Conservation (phyloP, 2,888 invertebrate species). For the Hypomecis atomaria region DNA sequence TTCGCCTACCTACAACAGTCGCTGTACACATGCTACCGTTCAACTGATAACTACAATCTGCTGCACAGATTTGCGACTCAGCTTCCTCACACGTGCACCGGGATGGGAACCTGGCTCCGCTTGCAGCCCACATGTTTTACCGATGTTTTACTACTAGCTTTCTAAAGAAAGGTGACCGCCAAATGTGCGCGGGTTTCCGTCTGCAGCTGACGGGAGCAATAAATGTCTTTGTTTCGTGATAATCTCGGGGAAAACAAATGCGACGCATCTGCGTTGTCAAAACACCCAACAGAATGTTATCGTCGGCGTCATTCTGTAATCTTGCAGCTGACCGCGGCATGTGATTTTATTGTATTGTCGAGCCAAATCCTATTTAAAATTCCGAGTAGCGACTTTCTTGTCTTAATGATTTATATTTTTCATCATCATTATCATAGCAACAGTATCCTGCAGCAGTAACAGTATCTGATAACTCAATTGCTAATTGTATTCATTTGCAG, state of each 20-base stretch:
- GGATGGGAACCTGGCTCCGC: slow-evolving; percentile 59
- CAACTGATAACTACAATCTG: slow-evolving; percentile 71
- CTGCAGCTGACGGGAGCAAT: slow-evolving; percentile 45
- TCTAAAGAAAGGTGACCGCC: slow-evolving; percentile 79
- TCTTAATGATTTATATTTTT: too few species aligned
- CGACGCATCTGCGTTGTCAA: slow-evolving; percentile 44
- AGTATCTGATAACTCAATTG: too few species aligned
- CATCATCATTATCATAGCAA: too few species aligned
- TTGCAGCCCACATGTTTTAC: slow-evolving; percentile 74
- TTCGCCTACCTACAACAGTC: too few species aligned
- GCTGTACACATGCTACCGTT: slow-evolving; percentile 40
- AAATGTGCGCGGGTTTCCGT: slow-evolving; percentile 68
- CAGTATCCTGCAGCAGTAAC: too few species aligned
- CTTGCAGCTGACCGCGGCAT: slow-evolving; percentile 21
- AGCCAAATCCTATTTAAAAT: slow-evolving; percentile 6
- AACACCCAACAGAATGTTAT: slow-evolving; percentile 12
- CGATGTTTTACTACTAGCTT: slow-evolving; percentile 78
- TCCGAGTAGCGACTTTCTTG: not conserved
- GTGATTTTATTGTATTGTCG: slow-evolving; percentile 3
- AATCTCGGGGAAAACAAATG: slow-evolving; percentile 46
- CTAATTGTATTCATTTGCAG: too few species aligned
- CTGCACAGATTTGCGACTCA: slow-evolving; percentile 75
- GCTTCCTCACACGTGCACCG: slow-evolving; percentile 75
- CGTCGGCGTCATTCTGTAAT: slow-evolving; percentile 20
- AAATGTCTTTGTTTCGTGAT: slow-evolving; percentile 58